Evolutionary conservation across 2,888 invertebrate genomes (phyloP), one percentile per base, ranked within the genome.

Genomic region (Cheilosia vulpina): DNA sequence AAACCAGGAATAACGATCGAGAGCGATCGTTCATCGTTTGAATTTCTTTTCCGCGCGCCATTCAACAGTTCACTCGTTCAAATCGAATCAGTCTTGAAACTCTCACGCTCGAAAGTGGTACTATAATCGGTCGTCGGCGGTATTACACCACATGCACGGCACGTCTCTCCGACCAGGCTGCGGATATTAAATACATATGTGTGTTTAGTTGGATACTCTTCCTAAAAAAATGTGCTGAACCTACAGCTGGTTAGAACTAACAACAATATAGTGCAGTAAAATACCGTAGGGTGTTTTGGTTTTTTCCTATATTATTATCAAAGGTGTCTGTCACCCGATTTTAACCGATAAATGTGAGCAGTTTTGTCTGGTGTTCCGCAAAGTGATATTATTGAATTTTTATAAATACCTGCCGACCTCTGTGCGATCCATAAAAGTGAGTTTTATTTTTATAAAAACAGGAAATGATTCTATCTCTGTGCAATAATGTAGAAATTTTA

Each of bases 61-160:
- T 78, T 78, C 62, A 63, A 65, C 63, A 72, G 65, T 66, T 73
- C 53, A 58, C 24, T 43, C 45, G 15, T 62, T 53, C 47, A 68
- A 68, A 43, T 50, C 34, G 71, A 53, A 58, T 77, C 65, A 82
- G 81, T 82, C 77, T 63, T 43, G 63, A 58, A 47, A 47, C 55
- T 68, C 55, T 41, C 65, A 41, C 66, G 66, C 66, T 66, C 72
- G 82, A 38, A 53, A 72, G 66, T 73, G 72, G 82, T 66, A 55
- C 60, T 34, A 41, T 3, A 72, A 72, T 60, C 78, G 78, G 57
- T 78, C 63, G 78, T 71, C 63, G 78, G 55, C 72, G 71, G 72
- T 57, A 58, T 31, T 38, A 38, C 38, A 38, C 38, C 38, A 11
- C 38, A 27, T 71, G 47, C 57, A 72, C 53, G 31, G 47, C 31